Evolutionary conservation across 1,140 invertebrate genomes (phyloP), one percentile per base, ranked within the genome.

Genomic region (Microvelia longipes): DNA sequence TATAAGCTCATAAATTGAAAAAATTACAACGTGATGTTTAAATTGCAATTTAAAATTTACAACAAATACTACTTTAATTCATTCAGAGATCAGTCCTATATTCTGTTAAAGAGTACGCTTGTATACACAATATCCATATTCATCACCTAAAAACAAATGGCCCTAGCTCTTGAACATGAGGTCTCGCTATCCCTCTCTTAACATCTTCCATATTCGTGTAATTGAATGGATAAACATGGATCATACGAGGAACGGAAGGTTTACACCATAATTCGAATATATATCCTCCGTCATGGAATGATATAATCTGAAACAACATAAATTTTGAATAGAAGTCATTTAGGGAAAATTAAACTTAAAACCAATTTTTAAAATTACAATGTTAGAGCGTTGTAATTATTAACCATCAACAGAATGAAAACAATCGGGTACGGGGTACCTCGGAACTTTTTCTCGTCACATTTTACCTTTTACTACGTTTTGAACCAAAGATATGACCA

Each of bases 161-260:
- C 0, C 93, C 93, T 26, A 90, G 77, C 83, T 95, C 88, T 73
- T 86, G 72, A 1, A 96, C 71, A 70, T 82, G 85, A 1, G 93
- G 79, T 65, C 80, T 76, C 68, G 88, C 88, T 27, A 84, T 80
- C 24, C 87, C 85, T 0, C 78, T 80, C 2, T 88, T 75, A 77
- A 93, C 92, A 62, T 85, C 85, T 0, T 86, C 82, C 0, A 82
- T 77, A 78, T 96, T 96, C 0, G 89, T 93, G 5, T 94, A 83
- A 76, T 95, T 92, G 76, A 94, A 96, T 73, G 94, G 81, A 75
- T 91, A 94, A 0, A 91, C 81, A 64, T 86, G 85, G 1, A 93
- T 77, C 64, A 84, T 85, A 0, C 92, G 79, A 24, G 86, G 82
- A 64, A 90, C 76, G 0, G 88, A 85, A 1, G 88, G 87, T 14